Percentiles rank a stretch among this genome's conserved stretches.
Evolutionary conservation across 1,140 invertebrate species (phyloP).

Genomic region (Aporrectodea caliginosa): DNA sequence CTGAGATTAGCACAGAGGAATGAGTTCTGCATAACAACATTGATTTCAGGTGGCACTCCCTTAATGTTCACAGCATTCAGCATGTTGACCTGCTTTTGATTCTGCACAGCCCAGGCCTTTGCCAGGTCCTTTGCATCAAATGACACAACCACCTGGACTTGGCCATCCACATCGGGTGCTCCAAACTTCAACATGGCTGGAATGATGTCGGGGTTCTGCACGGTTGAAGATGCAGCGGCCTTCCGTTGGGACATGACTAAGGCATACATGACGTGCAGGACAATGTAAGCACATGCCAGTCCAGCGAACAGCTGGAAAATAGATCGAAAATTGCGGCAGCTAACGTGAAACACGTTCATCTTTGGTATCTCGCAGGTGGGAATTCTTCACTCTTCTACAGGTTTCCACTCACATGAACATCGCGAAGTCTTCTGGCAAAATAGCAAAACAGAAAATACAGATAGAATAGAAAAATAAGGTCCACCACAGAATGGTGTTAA

Average conservation of each 20-base stretch:
- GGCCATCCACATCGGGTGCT: background rate
- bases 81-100: background rate
- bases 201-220: background rate
- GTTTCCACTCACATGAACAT: no score
- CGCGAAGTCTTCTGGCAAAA: no score
- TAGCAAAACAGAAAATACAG: no score
- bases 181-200: slow-evolving; percentile 15
- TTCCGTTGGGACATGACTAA: background rate
- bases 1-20: slow-evolving; percentile 13
- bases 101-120: background rate
- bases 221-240: background rate
- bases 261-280: background rate
- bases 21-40: slow-evolving; percentile 8
- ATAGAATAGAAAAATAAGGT: no score
- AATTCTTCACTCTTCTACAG: no score
- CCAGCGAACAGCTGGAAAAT: background rate
- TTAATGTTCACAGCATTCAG: background rate
- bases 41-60: slow-evolving; percentile 8
- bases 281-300: background rate
- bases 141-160: slow-evolving; percentile 14
- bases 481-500: no score
- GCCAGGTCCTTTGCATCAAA: slow-evolving; percentile 11
- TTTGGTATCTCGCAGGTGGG: background rate
- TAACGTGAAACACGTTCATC: background rate
- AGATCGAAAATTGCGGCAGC: background rate